A percentile compares a stretch with the other conserved stretches of the same genome.
phyloP scores from a whole-genome alignment of 2,888 invertebrate genomes.

The Pollenia amentaria region DNA sequence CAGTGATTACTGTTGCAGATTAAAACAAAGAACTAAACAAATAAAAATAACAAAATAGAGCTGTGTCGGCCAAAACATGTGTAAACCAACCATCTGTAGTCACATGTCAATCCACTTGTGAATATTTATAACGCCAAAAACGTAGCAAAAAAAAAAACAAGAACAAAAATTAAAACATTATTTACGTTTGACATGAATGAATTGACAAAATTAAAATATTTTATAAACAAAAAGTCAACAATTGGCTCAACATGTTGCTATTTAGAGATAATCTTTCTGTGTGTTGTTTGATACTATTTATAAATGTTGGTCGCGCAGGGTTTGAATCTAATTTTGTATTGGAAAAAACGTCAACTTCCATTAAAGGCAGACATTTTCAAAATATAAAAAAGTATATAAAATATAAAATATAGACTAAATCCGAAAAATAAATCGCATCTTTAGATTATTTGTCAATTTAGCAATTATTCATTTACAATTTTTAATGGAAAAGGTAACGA shows the following conservation, averaged over 20 bases:
- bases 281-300: not conserved
- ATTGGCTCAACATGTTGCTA: slow-evolving; percentile 4
- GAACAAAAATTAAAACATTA: not conserved
- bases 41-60: not conserved
- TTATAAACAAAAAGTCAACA: not conserved
- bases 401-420: no score
- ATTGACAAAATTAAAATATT: slow-evolving; percentile 7
- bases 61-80: not conserved
- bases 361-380: no score
- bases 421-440: no score
- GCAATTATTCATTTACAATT: no score
- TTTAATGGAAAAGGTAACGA: no score
- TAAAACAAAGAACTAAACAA: not conserved
- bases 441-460: no score
- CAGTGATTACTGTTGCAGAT: not conserved
- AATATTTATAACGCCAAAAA: not conserved
- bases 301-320: no score
- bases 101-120: not conserved
- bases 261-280: slow-evolving; percentile 8
- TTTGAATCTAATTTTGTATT: no score
- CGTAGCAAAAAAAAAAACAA: not conserved
- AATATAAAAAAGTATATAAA: no score
- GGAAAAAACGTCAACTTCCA: no score
- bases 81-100: not conserved
- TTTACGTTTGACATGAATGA: slow-evolving; percentile 16